Evolutionary conservation across 2,888 invertebrate genomes (phyloP).

Genomic region (Parthenolecanium corni): DNA sequence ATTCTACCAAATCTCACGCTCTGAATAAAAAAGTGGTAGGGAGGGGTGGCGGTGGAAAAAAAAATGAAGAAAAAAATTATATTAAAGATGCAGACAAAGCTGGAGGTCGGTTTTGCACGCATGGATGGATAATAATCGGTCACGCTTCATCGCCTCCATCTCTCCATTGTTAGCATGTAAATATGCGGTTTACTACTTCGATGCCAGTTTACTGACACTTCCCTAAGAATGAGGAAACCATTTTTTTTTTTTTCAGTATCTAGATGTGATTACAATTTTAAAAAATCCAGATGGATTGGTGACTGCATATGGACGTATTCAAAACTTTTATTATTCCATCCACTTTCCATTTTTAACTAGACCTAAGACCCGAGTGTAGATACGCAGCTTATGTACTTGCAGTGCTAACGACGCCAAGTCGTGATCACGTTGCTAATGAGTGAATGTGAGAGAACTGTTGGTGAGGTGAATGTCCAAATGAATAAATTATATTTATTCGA

Average conservation of each 20-base stretch:
- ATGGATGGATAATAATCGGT: slow-evolving; percentile 13
- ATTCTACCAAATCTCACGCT: neutral
- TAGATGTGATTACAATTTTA: slow-evolving; percentile 15
- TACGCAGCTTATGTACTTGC: too few relatives aligned
- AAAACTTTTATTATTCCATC: slow-evolving; percentile 2
- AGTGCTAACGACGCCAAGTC: neutral
- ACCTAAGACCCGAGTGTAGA: too few relatives aligned
- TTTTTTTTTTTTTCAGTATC: neutral
- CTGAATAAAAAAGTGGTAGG: neutral
- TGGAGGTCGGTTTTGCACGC: slow-evolving; percentile 7
- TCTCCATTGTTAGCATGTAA: slow-evolving; percentile 5
- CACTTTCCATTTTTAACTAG: slow-evolving; percentile 18
- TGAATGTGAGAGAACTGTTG: neutral
- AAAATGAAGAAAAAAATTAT: too few relatives aligned
- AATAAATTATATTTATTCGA: too few relatives aligned
- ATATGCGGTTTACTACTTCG: slow-evolving; percentile 2
- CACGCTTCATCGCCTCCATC: slow-evolving; percentile 18
- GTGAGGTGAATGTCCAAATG: slow-evolving; percentile 14
- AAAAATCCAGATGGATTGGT: neutral
- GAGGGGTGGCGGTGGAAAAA: too few relatives aligned
- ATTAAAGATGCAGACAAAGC: neutral
- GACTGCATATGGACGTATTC: neutral
- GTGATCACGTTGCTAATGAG: slow-evolving; percentile 9
- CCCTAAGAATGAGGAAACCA: slow-evolving; percentile 16
- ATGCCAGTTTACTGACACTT: slow-evolving; percentile 16